Conservation (phyloP, 2,113 vertebrate species). For the Sceloporus tristichus region DNA sequence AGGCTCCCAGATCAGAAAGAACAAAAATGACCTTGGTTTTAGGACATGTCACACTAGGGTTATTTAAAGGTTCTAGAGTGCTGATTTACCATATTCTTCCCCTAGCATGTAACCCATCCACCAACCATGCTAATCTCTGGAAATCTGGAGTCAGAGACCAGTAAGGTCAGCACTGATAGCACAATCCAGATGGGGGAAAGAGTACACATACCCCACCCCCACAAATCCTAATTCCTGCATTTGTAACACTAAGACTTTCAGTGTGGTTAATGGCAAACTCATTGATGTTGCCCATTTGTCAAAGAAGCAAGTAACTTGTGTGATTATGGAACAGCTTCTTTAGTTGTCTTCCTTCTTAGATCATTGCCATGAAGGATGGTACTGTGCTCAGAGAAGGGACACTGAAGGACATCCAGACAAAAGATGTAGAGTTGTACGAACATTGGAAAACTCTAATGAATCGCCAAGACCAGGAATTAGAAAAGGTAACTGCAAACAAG, state of each 20-base stretch:
- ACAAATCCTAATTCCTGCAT: neutral
- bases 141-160: conserved; percentile 1
- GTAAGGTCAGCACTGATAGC: neutral
- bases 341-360: conserved; percentile 76
- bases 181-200: neutral
- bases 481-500: conserved; percentile 85
- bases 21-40: neutral
- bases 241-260: neutral
- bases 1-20: neutral
- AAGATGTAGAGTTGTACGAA: conserved; percentile 94
- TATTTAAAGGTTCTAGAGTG: neutral
- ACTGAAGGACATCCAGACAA: conserved; percentile 95
- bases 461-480: conserved; percentile 93
- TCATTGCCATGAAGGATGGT: conserved; percentile 98
- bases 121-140: neutral
- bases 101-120: neutral
- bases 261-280: neutral
- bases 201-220: too few relatives aligned
- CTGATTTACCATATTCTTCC: neutral
- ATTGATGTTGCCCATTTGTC: neutral
- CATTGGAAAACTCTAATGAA: conserved; percentile 99
- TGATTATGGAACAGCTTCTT: neutral
- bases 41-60: neutral
- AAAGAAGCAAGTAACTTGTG: conserved; percentile 1
- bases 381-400: conserved; percentile 94